Percentiles rank a stretch among this genome's conserved stretches.
These are phyloP conservation scores for Cephalopachus bancanus DNA, from an alignment of 2,797 vertebrate genomes.

Conservation along the genomic window DNA sequence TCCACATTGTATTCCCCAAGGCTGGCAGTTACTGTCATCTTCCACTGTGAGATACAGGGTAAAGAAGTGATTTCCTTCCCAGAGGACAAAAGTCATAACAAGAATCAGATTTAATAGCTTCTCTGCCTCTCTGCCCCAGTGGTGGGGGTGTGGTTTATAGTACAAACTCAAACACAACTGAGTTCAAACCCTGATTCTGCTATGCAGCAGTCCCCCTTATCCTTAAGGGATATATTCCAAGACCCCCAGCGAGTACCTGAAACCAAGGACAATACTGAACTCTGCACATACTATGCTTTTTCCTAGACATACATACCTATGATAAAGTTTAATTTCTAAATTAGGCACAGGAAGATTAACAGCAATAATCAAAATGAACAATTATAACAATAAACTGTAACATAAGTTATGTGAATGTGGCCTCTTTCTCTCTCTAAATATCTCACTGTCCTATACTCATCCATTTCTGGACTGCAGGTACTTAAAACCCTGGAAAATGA, in stretches of 20 bases:
- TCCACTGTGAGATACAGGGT: not conserved
- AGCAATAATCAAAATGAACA: not conserved
- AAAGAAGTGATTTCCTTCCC: not conserved
- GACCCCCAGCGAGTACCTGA: not conserved
- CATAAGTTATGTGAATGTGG: not conserved
- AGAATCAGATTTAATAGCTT: slow-evolving; percentile 32
- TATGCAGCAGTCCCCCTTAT: not conserved
- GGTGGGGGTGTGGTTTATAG: not conserved
- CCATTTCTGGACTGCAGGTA: not conserved
- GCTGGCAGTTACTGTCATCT: slow-evolving; percentile 8
- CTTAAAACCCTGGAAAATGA: not conserved
- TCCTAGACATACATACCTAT: not conserved
- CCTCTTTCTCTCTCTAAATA: not conserved
- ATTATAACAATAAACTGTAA: not conserved
- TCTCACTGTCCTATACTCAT: not conserved
- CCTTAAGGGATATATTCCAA: not conserved
- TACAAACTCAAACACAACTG: not conserved
- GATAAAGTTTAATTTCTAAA: not conserved
- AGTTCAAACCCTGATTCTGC: slow-evolving; percentile 34
- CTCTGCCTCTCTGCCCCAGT: not conserved
- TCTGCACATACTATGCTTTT: not conserved
- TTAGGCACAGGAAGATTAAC: not conserved
- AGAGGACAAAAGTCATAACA: slow-evolving; percentile 14
- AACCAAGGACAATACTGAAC: not conserved
- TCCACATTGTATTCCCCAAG: not conserved